These are phyloP conservation scores for Lepus americanus DNA, from an alignment of 2,113 vertebrate species.

Conservation along the genomic window DNA sequence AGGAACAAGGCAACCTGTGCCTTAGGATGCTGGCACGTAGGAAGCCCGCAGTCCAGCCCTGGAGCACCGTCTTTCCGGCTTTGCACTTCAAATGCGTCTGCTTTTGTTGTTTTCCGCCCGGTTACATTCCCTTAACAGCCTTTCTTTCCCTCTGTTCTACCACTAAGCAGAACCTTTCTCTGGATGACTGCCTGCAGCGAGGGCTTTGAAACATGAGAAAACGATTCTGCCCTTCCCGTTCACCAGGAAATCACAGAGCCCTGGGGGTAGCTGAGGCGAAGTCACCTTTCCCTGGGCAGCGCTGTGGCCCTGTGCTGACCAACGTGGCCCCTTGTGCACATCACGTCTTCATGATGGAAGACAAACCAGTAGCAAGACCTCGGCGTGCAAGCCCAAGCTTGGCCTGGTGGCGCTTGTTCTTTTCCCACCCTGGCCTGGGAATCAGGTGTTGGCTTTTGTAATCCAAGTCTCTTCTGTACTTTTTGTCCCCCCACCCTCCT, in stretches of 20 bases:
- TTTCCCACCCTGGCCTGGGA: background rate
- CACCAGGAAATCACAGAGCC: background rate
- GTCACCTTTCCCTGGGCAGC: background rate
- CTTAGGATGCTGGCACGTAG: too few relatives aligned
- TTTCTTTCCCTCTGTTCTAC: conserved; percentile 13
- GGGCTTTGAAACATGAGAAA: background rate
- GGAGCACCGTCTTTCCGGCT: too few relatives aligned
- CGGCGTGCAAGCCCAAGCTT: background rate
- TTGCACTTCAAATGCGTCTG: too few relatives aligned
- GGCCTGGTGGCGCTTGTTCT: background rate
- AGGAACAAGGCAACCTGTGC: too few relatives aligned
- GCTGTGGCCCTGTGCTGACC: background rate
- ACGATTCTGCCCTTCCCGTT: background rate
- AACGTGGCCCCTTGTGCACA: background rate
- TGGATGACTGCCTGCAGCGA: background rate
- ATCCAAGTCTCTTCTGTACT: background rate
- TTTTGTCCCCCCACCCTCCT: background rate
- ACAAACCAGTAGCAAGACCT: background rate
- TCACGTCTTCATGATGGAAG: conserved; percentile 15
- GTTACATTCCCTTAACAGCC: background rate
- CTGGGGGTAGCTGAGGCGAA: background rate
- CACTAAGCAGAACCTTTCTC: background rate
- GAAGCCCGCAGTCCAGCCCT: too few relatives aligned
- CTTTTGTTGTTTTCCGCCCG: too few relatives aligned
- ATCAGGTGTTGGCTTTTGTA: background rate